phyloP scores from a whole-genome alignment of 2,797 vertebrate species.

The Eulemur coronatus region DNA sequence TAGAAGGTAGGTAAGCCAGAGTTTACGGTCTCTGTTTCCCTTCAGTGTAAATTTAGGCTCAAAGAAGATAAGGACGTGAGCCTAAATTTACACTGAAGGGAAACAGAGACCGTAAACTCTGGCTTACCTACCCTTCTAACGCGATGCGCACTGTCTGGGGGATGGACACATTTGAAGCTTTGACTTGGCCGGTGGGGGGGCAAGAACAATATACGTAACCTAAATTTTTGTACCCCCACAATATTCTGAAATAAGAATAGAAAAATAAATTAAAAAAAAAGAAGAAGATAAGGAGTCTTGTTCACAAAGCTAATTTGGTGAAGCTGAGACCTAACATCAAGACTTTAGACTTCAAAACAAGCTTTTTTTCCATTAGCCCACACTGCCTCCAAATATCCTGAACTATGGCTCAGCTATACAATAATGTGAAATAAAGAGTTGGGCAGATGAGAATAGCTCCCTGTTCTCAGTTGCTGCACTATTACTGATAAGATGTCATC shows the following conservation, averaged over 20 bases:
- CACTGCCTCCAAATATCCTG: neutral
- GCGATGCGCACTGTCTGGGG: too few relatives aligned
- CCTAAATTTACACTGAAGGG: too few relatives aligned
- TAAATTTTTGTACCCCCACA: too few relatives aligned
- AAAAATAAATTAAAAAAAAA: too few relatives aligned
- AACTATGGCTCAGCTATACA: neutral
- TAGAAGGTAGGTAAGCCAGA: neutral
- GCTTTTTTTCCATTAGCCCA: neutral
- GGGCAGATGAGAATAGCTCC: neutral
- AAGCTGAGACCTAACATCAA: neutral
- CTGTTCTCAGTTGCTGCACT: neutral
- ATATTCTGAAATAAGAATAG: too few relatives aligned
- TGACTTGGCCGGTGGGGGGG: too few relatives aligned
- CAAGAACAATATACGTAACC: too few relatives aligned
- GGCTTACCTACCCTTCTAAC: too few relatives aligned
- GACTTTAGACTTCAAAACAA: neutral
- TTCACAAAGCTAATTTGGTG: neutral
- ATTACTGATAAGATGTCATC: neutral
- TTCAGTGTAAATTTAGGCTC: neutral
- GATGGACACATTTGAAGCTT: too few relatives aligned
- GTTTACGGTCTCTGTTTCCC: neutral
- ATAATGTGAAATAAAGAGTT: neutral
- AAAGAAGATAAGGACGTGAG: neutral
- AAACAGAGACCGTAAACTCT: too few relatives aligned
- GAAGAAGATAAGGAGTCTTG: neutral